Conservation (phyloP, 1,140 invertebrate species). For the Caenorhabditis brenneri region DNA sequence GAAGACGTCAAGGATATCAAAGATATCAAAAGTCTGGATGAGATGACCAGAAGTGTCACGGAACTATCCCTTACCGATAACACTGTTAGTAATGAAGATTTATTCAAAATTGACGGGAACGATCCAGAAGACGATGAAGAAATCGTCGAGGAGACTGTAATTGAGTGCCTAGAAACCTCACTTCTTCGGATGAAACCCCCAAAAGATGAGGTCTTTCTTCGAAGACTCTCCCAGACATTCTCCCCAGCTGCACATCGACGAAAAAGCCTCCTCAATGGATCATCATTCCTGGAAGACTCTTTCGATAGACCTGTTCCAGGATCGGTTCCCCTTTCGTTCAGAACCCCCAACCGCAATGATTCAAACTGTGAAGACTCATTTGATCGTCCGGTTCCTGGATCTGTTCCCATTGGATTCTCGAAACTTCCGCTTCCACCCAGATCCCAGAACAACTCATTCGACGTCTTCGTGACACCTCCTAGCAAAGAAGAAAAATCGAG, state of each 20-base stretch:
- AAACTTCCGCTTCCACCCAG: background rate
- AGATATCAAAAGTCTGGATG: background rate
- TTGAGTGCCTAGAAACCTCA: slow-evolving; percentile 14
- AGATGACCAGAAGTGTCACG: background rate
- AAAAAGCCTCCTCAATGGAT: background rate
- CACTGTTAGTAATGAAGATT: background rate
- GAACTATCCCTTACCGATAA: background rate
- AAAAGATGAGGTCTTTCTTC: background rate
- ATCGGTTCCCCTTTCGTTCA: background rate
- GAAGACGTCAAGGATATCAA: no score
- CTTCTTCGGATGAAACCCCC: slow-evolving; percentile 17
- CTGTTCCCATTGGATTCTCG: background rate
- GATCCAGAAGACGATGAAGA: background rate
- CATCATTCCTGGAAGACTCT: slow-evolving; percentile 15
- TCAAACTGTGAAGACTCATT: slow-evolving; percentile 7
- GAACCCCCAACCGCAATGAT: background rate
- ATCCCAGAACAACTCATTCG: slow-evolving; percentile 17
- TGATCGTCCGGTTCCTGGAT: slow-evolving; percentile 30
- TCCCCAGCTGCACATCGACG: background rate
- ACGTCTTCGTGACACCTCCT: slow-evolving; percentile 8
- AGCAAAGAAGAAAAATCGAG: background rate
- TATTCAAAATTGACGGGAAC: background rate
- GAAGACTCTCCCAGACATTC: background rate
- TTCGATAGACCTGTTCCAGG: slow-evolving; percentile 33
- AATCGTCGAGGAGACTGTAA: background rate